Base-by-base conservation (phyloP, 2,113 vertebrate species). In the Anolis sagrei region DNA sequence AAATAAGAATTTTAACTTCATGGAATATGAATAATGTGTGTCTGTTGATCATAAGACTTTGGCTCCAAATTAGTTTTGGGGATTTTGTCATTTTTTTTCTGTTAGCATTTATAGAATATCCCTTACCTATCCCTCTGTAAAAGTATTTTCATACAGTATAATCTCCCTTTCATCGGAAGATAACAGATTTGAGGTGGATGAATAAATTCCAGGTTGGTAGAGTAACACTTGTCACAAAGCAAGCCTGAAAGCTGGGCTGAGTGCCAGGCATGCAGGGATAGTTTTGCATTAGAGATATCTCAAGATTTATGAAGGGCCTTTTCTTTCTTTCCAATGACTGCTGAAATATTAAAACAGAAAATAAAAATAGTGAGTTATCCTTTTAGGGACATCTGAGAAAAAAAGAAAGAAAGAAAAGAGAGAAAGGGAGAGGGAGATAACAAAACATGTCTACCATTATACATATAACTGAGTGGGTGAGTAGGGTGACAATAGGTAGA, bases 231-330 rank as follows among this genome's bases (percentile, higher is more conserved):
- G 89, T 95, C 93, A 90, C 1, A 75, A 89, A 94, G 78, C 77
- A 89, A 94, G 87, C 92, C 18, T 70, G 89, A 91, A 90, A 82
- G 72, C 92, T 76, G 84, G 95, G 93, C 92, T 1, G 36, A 82
- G 32, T 90, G 94, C 94, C 95, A 96, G 83, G 2, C 48, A 89
- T 89, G 64, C 80, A 83, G 91, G 93, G 93, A 88, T 88, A 87
- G 82, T 87, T 93, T 87, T 93, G 89, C 89, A 83, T 89, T 93
- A 91, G 91, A 89, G 86, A 70, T 72, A 54, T 1, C 90, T 81
- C 14, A 88, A 88, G 87, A 88, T 94, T 91, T 94, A 86, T 91
- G 58, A 75, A 94, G 88, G 79, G 91, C 86, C 86, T 94, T 85
- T 94, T 89, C 83, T 90, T 91, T 88, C 51, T 51, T 86, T 54